Evolutionary conservation across 2,888 invertebrate genomes (phyloP), one percentile per base, ranked within the genome.

Genomic region (Brassicogethes aeneus): DNA sequence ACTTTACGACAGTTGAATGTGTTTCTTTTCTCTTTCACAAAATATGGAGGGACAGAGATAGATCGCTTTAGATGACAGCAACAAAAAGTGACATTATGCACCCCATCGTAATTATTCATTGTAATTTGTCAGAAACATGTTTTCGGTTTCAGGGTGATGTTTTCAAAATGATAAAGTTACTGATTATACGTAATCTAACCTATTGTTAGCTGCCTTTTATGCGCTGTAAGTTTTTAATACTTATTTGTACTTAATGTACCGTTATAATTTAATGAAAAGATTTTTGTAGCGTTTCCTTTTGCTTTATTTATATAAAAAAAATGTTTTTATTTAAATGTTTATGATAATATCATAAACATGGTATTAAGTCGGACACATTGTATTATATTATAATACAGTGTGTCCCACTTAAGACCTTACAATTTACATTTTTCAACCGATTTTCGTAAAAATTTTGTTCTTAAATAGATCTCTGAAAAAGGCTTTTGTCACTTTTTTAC

Each of bases 41-140:
- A 23, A 23, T 23, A 23, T 10, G 23, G 23, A 5, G 23, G 23
- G 23, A 23, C 23, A 23, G 10, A 23, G 23, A 23, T 23, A 23
- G 23, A 23, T 23, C 5, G 23, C 5, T 23, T 23, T 10, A 23
- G 32, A 13, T 32, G 32, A 32, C 32, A 32, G 32, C 8, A 13
- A 44, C 53, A 52, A 53, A 54, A 54, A 51, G 51, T 46, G 47
- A 47, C 46, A 53, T 54, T 54, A 47, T 51, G 50, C 48, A 50
- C 47, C 47, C 43, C 41, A 45, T 43, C 47, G 43, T 54, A 56
- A 55, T 57, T 57, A 57, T 53, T 57, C 57, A 54, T 54, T 51
- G 50, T 54, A 51, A 53, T 51, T 56, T 55, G 55, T 55, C 57
- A 55, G 50, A 45, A 54, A 52, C 55, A 56, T 52, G 54, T 50